These are phyloP conservation scores for Malacosoma neustria DNA, from an alignment of 2,888 invertebrate species.

Conservation along the genomic window DNA sequence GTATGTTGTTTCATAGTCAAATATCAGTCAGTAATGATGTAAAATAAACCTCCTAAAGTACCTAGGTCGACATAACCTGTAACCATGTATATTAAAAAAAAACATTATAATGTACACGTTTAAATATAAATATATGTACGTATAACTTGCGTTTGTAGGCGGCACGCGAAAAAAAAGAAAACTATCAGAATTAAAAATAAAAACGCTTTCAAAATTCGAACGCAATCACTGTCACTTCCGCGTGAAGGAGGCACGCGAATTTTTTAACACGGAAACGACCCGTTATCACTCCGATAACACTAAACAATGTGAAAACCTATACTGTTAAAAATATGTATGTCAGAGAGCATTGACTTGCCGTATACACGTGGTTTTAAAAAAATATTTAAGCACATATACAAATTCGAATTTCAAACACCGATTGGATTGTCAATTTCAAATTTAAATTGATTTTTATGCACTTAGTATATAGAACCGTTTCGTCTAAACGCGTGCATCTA, in stretches of 20 bases:
- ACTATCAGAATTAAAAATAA: no score
- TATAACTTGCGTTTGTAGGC: no score
- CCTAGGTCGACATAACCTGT: no score
- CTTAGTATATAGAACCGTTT: conserved; percentile 19
- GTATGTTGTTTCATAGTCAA: no score
- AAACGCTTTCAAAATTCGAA: neutral
- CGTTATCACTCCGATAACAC: neutral
- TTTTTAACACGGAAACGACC: neutral
- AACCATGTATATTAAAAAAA: no score
- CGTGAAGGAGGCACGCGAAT: neutral
- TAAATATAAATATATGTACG: no score
- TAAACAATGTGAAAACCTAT: neutral
- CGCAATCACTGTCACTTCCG: neutral
- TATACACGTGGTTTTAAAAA: conserved; percentile 7
- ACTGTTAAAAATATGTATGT: neutral
- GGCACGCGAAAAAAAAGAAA: no score
- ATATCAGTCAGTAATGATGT: no score
- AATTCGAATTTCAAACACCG: no score
- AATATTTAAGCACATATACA: neutral
- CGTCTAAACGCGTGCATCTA: conserved; percentile 45
- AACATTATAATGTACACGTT: no score
- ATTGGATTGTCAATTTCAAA: neutral
- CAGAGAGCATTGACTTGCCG: conserved; percentile 3
- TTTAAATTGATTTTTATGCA: neutral
- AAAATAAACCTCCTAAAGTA: no score